Percentiles rank a stretch among this genome's conserved stretches.
These are phyloP conservation scores for Cathartes aura DNA, from an alignment of 2,113 vertebrate genomes.

Conservation along the genomic window DNA sequence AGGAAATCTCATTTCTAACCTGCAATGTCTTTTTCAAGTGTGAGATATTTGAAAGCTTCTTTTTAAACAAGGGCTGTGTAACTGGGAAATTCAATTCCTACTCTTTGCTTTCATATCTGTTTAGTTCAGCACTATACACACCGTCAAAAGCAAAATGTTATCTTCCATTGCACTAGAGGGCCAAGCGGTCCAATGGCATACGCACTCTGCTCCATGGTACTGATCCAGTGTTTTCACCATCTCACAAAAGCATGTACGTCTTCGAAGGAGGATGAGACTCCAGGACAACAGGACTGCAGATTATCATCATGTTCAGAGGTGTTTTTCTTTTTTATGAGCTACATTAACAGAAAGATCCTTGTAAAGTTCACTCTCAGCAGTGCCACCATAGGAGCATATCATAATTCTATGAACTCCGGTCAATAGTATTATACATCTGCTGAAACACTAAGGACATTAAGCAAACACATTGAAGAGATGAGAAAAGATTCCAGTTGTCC, in stretches of 20 bases:
- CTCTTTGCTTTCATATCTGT: neutral
- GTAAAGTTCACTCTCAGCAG: neutral
- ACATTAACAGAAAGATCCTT: neutral
- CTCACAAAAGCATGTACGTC: neutral
- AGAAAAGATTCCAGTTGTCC: slow-evolving; percentile 51
- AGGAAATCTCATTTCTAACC: slow-evolving; percentile 6
- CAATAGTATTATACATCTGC: neutral
- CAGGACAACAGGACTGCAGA: neutral
- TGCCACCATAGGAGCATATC: neutral
- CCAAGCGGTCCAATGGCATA: neutral
- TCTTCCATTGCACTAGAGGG: neutral
- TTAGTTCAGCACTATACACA: neutral
- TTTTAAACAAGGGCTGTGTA: neutral
- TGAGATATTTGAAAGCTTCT: neutral
- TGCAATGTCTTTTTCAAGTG: neutral
- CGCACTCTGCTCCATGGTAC: fast-evolving
- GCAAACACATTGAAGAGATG: neutral
- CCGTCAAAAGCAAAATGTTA: neutral
- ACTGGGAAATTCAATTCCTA: neutral
- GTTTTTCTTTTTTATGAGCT: neutral
- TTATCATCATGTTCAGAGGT: neutral
- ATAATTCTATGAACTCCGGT: neutral
- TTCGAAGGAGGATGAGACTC: neutral
- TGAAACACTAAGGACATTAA: neutral
- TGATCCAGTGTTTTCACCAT: neutral